Base-by-base conservation (phyloP, 2,797 vertebrate species). In the Thamnophis elegans region DNA sequence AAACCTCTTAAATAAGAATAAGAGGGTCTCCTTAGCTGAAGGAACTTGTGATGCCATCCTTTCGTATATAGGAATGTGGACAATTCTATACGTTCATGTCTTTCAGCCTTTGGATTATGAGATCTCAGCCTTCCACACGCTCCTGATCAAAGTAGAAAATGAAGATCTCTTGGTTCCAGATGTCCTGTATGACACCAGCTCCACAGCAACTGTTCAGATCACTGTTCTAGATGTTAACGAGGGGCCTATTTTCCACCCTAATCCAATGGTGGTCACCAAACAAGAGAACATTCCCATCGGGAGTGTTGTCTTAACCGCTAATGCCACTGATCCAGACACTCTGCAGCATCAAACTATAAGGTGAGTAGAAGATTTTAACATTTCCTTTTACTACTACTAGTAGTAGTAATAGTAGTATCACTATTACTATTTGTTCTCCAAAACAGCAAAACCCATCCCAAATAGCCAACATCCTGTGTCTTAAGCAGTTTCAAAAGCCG, bases 131-230 rank as follows among this genome's bases (percentile, higher is more conserved):
- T 98, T 98, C 68, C 98, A 99, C 97, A 99, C 98, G 0, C 95
- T 99, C 85, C 97, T 99, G 94, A 99, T 99, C 97, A 99, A 98
- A 95, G 99, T 99, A 8, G 99, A 99, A 91, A 99, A 99, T 0
- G 99, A 99, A 94, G 99, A 99, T 95, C 98, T 98, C 0, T 96
- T 99, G 93, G 98, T 99, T 54, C 98, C 98, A 0, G 98, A 99
- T 0, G 98, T 98, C 0, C 97, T 98, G 89, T 99, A 99, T 0
- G 98, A 99, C 12, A 97, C 98, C 95, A 99, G 98, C 96, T 99
- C 99, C 93, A 99, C 99, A 0, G 98, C 99, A 0, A 99, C 99
- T 0, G 98, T 99, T 32, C 98, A 98, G 65, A 98, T 99, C 95
- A 98, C 97, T 0, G 98, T 99, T 58, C 94, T 98, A 95, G 99